phyloP scores from a whole-genome alignment of 2,797 vertebrate species.

The Smutsia gigantea region DNA sequence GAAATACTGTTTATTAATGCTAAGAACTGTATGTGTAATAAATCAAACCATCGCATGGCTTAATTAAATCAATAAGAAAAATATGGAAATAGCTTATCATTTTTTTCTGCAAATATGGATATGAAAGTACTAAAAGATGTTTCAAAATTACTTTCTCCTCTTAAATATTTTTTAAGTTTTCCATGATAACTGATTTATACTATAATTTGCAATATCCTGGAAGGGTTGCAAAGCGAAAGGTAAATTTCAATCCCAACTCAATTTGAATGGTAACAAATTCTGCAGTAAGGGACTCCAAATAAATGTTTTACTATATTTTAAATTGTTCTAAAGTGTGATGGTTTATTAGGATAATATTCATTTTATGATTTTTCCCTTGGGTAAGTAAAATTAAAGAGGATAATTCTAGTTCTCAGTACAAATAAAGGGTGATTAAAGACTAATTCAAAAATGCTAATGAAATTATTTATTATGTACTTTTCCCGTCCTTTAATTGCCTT shows the following conservation, averaged over 20 bases:
- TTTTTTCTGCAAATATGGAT: conserved; percentile 4
- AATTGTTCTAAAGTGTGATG: not conserved
- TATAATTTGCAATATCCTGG: conserved; percentile 13
- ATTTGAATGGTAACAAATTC: conserved; percentile 43
- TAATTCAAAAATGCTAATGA: conserved; percentile 23
- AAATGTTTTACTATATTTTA: conserved; percentile 33
- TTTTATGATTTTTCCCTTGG: conserved; percentile 44
- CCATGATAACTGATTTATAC: not conserved
- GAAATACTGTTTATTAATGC: conserved; percentile 46
- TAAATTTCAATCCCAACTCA: conserved; percentile 22
- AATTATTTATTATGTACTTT: not conserved
- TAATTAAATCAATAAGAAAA: conserved; percentile 32
- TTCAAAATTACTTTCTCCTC: conserved; percentile 37
- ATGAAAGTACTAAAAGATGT: conserved; percentile 23
- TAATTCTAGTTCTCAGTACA: conserved; percentile 32
- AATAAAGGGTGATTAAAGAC: not conserved
- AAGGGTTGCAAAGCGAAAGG: conserved; percentile 37
- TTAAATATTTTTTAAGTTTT: conserved; percentile 56
- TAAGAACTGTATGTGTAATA: not conserved
- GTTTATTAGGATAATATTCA: not conserved
- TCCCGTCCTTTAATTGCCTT: not conserved
- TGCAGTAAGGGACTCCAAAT: conserved; percentile 21
- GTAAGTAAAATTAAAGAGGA: conserved; percentile 48
- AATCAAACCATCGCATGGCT: not conserved
- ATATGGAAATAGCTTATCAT: conserved; percentile 3